Conservation (phyloP, 2,888 invertebrate genomes). For the Aphidoletes aphidimyza region DNA sequence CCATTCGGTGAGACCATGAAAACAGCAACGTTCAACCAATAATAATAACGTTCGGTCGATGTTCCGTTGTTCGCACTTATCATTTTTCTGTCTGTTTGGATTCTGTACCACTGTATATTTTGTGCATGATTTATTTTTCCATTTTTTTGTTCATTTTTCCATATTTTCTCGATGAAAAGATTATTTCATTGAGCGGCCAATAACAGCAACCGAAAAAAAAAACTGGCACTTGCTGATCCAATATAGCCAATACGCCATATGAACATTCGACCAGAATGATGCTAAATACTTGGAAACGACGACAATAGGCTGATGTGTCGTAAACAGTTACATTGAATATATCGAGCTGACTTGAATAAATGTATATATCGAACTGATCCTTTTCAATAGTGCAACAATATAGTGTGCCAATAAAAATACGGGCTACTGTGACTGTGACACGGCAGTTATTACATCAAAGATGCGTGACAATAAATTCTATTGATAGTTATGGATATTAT, state of each 20-base stretch:
- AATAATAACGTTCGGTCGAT: neutral
- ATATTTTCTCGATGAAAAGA: conserved; percentile 25
- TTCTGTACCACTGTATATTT: neutral
- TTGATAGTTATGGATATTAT: conserved; percentile 11
- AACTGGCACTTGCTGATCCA: too few relatives aligned
- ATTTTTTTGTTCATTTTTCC: neutral
- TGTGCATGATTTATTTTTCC: conserved; percentile 9
- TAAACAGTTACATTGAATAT: conserved; percentile 24
- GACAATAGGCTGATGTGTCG: conserved; percentile 38
- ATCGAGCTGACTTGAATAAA: conserved; percentile 47
- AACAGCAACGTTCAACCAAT: neutral
- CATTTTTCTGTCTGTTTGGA: conserved; percentile 20
- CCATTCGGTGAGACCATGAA: neutral
- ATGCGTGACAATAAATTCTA: conserved; percentile 30
- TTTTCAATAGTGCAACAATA: neutral
- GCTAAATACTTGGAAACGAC: neutral
- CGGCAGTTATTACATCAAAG: conserved; percentile 34
- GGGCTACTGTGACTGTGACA: neutral
- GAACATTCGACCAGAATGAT: too few relatives aligned
- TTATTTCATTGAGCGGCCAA: neutral
- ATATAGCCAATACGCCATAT: too few relatives aligned
- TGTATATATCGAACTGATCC: conserved; percentile 19
- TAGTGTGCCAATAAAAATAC: neutral
- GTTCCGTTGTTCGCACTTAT: neutral
- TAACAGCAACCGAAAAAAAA: neutral